Evolutionary conservation across 2,113 vertebrate species (phyloP).

Genomic region (Hippocampus mohnikei): DNA sequence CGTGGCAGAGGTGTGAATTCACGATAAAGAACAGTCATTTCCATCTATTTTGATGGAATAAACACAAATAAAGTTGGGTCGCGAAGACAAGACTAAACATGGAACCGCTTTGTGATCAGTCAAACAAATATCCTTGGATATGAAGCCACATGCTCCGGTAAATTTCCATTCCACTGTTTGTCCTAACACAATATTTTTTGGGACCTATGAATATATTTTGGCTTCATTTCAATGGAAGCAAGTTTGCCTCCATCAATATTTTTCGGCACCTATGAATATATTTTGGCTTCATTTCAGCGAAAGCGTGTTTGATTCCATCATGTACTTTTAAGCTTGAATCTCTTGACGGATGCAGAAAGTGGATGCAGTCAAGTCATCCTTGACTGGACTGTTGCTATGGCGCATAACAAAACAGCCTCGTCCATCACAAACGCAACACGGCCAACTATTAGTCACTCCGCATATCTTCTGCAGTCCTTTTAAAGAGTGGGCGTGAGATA

Average conservation of each 20-base stretch:
- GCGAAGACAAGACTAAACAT: neutral
- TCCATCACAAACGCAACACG: conserved; percentile 41
- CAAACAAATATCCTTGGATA: neutral
- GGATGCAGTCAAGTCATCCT: conserved; percentile 41
- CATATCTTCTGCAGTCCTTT: conserved; percentile 59
- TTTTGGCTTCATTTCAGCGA: neutral
- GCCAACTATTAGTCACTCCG: conserved; percentile 46
- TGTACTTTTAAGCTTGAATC: conserved; percentile 2
- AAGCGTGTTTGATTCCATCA: neutral
- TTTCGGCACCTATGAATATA: neutral
- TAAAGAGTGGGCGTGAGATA: conserved; percentile 62
- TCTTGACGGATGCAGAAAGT: conserved; percentile 29
- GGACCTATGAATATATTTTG: neutral
- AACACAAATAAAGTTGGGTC: neutral
- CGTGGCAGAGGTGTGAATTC: neutral
- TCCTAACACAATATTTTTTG: neutral
- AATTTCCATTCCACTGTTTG: neutral
- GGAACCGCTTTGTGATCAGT: neutral
- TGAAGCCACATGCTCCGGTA: neutral
- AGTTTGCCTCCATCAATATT: neutral
- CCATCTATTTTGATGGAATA: too few species aligned
- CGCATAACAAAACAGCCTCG: conserved; percentile 36
- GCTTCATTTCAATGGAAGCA: neutral
- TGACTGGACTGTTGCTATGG: conserved; percentile 49
- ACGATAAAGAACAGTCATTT: too few species aligned